Evolutionary conservation across 1,140 invertebrate genomes (phyloP).

Genomic region (Cotesia chilonis): DNA sequence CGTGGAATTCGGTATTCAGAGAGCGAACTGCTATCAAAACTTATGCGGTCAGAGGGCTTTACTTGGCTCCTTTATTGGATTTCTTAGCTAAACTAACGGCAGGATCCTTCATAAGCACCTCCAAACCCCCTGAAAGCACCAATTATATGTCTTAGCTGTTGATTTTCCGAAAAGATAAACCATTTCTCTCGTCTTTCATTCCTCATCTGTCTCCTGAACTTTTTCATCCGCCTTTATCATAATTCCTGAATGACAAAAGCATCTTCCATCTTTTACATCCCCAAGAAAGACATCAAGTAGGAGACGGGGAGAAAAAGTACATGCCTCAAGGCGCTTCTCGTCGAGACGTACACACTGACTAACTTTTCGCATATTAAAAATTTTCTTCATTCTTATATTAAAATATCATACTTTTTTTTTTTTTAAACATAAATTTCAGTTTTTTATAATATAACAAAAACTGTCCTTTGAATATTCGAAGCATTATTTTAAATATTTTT

Average conservation of each 20-base stretch:
- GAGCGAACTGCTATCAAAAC: conserved; percentile 52
- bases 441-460: too few species aligned
- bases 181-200: conserved; percentile 5
- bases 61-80: conserved; percentile 53
- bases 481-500: too few species aligned
- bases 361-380: conserved; percentile 44
- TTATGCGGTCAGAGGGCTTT: conserved; percentile 47
- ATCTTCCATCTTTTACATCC: neutral
- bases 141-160: conserved; percentile 34
- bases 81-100: conserved; percentile 39
- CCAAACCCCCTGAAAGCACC: conserved; percentile 28
- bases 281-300: neutral
- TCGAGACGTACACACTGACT: conserved; percentile 36
- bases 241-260: conserved; percentile 40
- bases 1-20: conserved; percentile 54
- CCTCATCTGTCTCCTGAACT: conserved; percentile 29
- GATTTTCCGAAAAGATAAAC: conserved; percentile 28
- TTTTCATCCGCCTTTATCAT: conserved; percentile 40
- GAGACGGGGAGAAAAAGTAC: conserved; percentile 27
- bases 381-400: conserved; percentile 39
- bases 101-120: conserved; percentile 29
- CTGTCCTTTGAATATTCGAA: too few species aligned
- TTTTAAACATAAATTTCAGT: neutral
- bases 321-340: conserved; percentile 30
- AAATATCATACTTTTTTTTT: conserved; percentile 38